Evolutionary conservation across 2,888 invertebrate genomes (phyloP).

Genomic region (Stegana nigrithorax): DNA sequence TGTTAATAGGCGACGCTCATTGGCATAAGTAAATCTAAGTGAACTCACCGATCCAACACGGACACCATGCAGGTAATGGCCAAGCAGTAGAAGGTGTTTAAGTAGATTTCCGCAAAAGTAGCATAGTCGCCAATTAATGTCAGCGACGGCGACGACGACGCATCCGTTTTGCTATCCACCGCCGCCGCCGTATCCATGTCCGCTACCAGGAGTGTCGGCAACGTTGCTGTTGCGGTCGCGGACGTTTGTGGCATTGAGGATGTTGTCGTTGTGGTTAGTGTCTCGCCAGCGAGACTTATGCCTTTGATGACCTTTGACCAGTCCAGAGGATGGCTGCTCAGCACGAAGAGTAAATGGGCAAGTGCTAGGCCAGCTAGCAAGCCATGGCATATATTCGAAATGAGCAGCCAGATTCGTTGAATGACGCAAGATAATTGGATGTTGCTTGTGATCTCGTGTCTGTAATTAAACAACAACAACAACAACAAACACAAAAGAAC

Average conservation of each 20-base stretch:
- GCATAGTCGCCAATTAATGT: constrained; percentile 62
- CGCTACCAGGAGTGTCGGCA: constrained; percentile 25
- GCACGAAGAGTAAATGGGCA: constrained; percentile 67
- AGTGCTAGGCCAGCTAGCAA: constrained; percentile 71
- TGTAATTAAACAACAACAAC: constrained; percentile 29
- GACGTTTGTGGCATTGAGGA: constrained; percentile 23
- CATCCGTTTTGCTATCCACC: background rate
- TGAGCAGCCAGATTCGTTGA: constrained; percentile 71
- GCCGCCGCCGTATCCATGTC: constrained; percentile 23
- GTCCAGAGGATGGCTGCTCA: constrained; percentile 66
- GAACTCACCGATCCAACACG: constrained; percentile 71
- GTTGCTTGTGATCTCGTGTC: constrained; percentile 62
- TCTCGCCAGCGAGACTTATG: constrained; percentile 62
- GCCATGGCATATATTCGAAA: constrained; percentile 72
- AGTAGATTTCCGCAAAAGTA: constrained; percentile 67
- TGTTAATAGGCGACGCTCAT: too few relatives aligned
- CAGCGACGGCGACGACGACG: background rate
- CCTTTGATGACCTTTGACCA: constrained; percentile 63
- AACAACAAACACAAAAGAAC: constrained; percentile 21
- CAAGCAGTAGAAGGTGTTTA: constrained; percentile 70
- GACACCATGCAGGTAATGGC: constrained; percentile 72
- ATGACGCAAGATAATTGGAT: constrained; percentile 68
- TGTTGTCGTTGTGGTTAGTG: constrained; percentile 28
- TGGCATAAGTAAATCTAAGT: background rate
- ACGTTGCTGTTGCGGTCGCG: constrained; percentile 21